Evolutionary conservation across 2,797 vertebrate species (phyloP), one percentile per base, ranked within the genome.

Genomic region (Enteromius thamalakanensis): DNA sequence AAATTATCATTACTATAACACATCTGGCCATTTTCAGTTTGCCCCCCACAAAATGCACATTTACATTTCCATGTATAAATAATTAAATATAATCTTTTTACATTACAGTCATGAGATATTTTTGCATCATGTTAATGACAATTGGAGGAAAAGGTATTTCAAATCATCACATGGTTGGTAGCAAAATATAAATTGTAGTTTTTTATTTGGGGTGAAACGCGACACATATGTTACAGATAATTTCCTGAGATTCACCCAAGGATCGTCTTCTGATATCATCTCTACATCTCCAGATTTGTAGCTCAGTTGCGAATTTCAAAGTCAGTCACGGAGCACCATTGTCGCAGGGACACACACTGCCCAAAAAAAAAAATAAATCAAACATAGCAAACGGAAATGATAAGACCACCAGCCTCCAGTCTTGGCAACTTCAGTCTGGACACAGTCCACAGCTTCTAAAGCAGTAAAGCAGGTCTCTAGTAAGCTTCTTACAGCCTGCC

Each of bases 401-500:
- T 49, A 67, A 78, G 58, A 68, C 9, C 26, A 71, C 74, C 19
- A 32, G 49, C 47, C 75, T 82, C 64, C 86, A 23, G 40, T 68
- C 78, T 79, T 75, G 81, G 77, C 84, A 83, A 62, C 51, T 40
- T 40, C 21, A 77, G 82, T 82, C 82, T 82, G 80, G 80, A 76
- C 82, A 64, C 21, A 62, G 64, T 81, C 82, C 76, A 58, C 65
- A 37, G 70, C 68, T 21, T 82, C 45, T 65, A 82, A 71, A 47
- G 60, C 58, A 74, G 84, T 26, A 82, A 68, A 45, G 14, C 40
- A 0, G 79, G 82, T 69, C 80, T 83, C 70, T 86, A 69, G 70
- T 88, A 84, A 91, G 89, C 88, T 88, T 85, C 90, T 89, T 74
- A 87, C 60, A 86, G 82, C 71, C 76, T 4, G 80, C 87, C 91